Evolutionary conservation across 2,113 vertebrate species (phyloP).

Genomic region (Calyptommatus sinebrachiatus): DNA sequence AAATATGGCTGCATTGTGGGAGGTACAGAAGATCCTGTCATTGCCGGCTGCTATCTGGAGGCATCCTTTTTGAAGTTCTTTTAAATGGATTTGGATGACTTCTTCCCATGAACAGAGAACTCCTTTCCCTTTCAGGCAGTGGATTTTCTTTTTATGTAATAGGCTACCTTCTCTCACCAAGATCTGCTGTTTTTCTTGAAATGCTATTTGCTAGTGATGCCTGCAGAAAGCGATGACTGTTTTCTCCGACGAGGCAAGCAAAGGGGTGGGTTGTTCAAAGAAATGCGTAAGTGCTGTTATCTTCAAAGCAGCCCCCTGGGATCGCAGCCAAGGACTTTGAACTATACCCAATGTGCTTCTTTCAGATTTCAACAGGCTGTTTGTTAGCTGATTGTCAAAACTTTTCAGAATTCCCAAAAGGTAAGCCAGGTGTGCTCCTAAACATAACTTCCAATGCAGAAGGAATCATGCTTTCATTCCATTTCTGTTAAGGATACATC

Average conservation of each 20-base stretch:
- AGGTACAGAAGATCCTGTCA: too few species aligned
- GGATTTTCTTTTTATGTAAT: too few species aligned
- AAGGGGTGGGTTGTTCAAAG: background rate
- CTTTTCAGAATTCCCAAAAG: background rate
- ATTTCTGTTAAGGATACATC: background rate
- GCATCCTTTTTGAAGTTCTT: background rate
- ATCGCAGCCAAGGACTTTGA: background rate
- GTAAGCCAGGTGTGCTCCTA: background rate
- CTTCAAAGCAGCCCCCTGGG: background rate
- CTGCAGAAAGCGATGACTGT: background rate
- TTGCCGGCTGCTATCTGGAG: too few species aligned
- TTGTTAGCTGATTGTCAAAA: conserved; percentile 16
- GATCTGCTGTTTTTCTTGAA: background rate
- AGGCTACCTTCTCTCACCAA: too few species aligned
- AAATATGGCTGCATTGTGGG: too few species aligned
- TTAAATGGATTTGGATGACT: background rate
- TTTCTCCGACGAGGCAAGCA: background rate
- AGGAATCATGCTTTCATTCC: background rate
- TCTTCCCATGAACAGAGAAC: background rate
- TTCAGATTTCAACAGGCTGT: conserved; percentile 13
- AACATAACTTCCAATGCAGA: background rate
- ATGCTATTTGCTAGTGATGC: background rate
- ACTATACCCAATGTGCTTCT: background rate
- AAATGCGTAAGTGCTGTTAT: background rate
- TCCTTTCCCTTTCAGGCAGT: background rate